Base-by-base conservation (phyloP, 2,888 invertebrate species). In the Nysson spinosus region DNA sequence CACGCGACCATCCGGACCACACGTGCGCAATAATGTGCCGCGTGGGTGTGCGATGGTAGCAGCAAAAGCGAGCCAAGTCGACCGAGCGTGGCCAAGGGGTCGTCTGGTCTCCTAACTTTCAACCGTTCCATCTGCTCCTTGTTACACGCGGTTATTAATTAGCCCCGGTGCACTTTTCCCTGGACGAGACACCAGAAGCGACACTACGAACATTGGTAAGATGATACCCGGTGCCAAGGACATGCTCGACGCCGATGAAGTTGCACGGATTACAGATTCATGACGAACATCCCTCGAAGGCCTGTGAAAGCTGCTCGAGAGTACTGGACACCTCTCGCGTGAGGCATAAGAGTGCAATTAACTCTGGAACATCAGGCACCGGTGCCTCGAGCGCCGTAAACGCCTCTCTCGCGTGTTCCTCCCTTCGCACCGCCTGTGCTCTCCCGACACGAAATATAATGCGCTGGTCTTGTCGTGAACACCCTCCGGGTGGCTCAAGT, bases 1-100 rank as follows among this genome's bases (percentile, higher is more conserved):
- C 85, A 85, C 85, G 84, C 85, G 84, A 83, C 83, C 84, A 83
- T 80, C 78, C 81, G 81, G 84, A 80, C 84, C 84, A 85, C 85
- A 86, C 85, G 85, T 84, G 85, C 78, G 80, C 82, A 77, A 83
- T 83, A 84, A 84, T 81, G 80, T 80, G 70, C 77, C 68, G 75
- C 73, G 79, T 79, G 78, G 73, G 82, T 70, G 81, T 72, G 52
- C 50, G 47, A 43, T 19, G 44, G 35, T 55, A 40, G 4, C 42
- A 37, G 47, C 42, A 11, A 24, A n/a, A 44, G 37, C 32, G 37
- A 52, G 51, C 47, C 51, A 42, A n/a, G 44, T 32, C 58, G 75
- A 34, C 51, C 44, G 24, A 69, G 50, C 75, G 46, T 56, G 20
- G 47, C 67, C 40, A 57, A 35, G 43, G 55, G 52, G 54, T 55